Conservation (phyloP, 2,888 invertebrate species). For the Pseudolycoriella hygida region DNA sequence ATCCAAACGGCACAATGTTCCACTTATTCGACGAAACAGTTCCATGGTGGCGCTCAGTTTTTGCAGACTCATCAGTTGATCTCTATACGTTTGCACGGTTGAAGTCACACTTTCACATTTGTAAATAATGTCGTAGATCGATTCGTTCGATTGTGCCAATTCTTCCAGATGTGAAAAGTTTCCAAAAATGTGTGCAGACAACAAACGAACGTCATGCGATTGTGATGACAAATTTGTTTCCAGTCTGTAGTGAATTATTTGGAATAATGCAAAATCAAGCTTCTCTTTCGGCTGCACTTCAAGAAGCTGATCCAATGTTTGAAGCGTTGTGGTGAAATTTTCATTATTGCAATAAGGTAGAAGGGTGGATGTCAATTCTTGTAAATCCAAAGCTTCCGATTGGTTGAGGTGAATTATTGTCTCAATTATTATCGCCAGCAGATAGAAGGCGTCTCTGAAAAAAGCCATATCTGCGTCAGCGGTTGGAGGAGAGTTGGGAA, state of each 20-base stretch:
- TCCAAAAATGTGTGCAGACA: constrained; percentile 51
- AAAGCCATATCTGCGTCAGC: too few relatives aligned
- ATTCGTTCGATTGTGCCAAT: not conserved
- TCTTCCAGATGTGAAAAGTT: constrained; percentile 38
- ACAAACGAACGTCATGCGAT: constrained; percentile 45
- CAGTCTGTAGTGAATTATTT: constrained; percentile 34
- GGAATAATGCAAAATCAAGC: constrained; percentile 28
- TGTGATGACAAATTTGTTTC: constrained; percentile 47
- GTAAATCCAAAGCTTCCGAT: constrained; percentile 18
- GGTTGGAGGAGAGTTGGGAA: too few relatives aligned
- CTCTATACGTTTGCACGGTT: constrained; percentile 62
- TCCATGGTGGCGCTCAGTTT: constrained; percentile 48
- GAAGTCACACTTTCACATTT: constrained; percentile 51
- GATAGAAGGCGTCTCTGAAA: constrained; percentile 27
- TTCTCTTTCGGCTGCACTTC: constrained; percentile 29
- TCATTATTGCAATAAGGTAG: constrained; percentile 31
- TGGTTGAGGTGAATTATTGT: constrained; percentile 36
- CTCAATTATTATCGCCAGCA: constrained; percentile 39
- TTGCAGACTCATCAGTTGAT: constrained; percentile 55
- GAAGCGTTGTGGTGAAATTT: constrained; percentile 32
- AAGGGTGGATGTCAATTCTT: constrained; percentile 28
- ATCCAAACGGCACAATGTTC: constrained; percentile 40
- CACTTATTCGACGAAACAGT: constrained; percentile 33
- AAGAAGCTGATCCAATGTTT: constrained; percentile 36
- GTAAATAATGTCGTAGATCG: constrained; percentile 47